Conservation (phyloP, 2,888 invertebrate genomes). For the Nomada lathburiana region DNA sequence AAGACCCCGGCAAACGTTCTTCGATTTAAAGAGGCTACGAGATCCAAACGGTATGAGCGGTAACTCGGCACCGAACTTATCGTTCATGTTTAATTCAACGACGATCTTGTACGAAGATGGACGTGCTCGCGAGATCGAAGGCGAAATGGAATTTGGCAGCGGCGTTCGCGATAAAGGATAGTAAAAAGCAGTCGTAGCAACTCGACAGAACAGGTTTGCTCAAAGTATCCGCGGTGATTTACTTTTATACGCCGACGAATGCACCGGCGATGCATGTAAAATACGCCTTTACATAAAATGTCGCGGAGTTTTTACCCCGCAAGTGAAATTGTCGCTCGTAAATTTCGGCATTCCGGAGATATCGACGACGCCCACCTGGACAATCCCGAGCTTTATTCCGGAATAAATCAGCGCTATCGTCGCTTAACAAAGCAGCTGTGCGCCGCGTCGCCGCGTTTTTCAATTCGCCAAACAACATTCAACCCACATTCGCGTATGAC, state of each 20-base stretch:
- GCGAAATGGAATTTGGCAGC: constrained; percentile 11
- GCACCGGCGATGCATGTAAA: constrained; percentile 44
- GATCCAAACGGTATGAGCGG: constrained; percentile 35
- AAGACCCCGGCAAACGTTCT: constrained; percentile 32
- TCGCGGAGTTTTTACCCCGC: constrained; percentile 41
- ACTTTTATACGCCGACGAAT: constrained; percentile 41
- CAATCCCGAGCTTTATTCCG: constrained; percentile 38
- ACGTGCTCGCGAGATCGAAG: constrained; percentile 17
- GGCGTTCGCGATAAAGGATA: constrained; percentile 7
- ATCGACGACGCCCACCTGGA: constrained; percentile 55
- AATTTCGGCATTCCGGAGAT: constrained; percentile 49
- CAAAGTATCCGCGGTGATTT: constrained; percentile 29
- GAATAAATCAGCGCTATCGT: constrained; percentile 36
- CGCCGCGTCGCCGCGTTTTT: constrained; percentile 35
- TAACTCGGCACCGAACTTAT: constrained; percentile 63
- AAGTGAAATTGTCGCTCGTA: constrained; percentile 43
- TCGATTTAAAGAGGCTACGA: constrained; percentile 33
- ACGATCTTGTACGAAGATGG: constrained; percentile 23
- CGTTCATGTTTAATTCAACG: constrained; percentile 68
- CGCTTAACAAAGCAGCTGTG: constrained; percentile 36
- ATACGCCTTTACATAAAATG: constrained; percentile 46
- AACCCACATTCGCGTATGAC: background rate
- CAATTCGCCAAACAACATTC: background rate
- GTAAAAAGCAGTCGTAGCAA: background rate
- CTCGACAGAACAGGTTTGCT: background rate